Base-by-base conservation (phyloP, 1,140 invertebrate genomes). In the Argopecten irradians region DNA sequence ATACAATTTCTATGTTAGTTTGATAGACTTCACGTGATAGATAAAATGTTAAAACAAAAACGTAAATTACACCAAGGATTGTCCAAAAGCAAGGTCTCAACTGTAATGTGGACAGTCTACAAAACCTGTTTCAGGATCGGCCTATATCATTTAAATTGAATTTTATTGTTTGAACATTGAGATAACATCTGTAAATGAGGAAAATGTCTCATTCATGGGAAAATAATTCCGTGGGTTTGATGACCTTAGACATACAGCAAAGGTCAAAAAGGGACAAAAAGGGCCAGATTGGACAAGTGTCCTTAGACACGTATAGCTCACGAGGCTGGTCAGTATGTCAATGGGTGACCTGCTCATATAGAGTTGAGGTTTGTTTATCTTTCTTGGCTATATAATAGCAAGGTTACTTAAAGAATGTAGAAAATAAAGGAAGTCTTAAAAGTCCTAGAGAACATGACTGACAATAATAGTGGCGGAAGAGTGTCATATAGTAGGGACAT, bases 1-100 rank as follows among this genome's bases (percentile, higher is more conserved):
- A 39, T 39, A 39, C 55, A 5, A 71, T 71, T 71, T 71, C 22
- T 71, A n/a, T 71, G 28, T 71, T 7, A 71, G 55, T 71, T 71
- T 71, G 55, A n/a, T n/a, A n/a, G n/a, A 71, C 55, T 71, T 71
- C 22, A 22, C 7, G 55, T 71, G 55, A 28, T 71, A 71, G n/a
- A 71, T 71, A 71, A 71, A 71, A 71, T 71, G 55, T 28, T 71
- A 71, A 71, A 71, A 71, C 55, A n/a, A 71, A 71, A 71, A 71
- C 22, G 1, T 0, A n/a, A 71, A n/a, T 3, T 28, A 71, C 55
- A 71, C 28, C 13, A 16, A 46, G 43, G 16, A 5, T 22, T 28
- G 55, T 3, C n/a, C 16, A 71, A 71, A 7, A 71, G n/a, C 22
- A 3, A 8, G 22, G 22, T 71, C 22, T n/a, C n/a, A n/a, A 71